These are phyloP conservation scores for Drosophila chauvacae DNA, from an alignment of 1,140 invertebrate species.

Conservation along the genomic window DNA sequence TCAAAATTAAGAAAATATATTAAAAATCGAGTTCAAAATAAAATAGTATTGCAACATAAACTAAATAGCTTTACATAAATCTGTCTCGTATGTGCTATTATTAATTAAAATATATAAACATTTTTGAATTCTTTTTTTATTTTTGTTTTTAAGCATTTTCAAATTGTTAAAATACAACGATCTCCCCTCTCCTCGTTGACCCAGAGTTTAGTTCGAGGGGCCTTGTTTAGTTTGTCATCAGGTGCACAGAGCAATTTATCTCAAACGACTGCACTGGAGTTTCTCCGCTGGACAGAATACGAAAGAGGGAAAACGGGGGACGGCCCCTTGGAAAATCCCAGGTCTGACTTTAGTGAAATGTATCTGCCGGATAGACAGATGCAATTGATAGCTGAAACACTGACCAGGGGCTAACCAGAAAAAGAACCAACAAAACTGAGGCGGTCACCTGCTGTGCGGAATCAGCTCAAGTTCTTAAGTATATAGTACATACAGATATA, in stretches of 20 bases:
- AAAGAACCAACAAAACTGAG: conserved; percentile 38
- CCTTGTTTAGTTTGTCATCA: conserved; percentile 72
- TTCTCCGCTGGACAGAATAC: conserved; percentile 32
- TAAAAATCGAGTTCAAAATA: not conserved
- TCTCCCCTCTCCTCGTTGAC: conserved; percentile 1
- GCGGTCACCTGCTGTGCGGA: conserved; percentile 69
- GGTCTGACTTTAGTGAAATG: conserved; percentile 72
- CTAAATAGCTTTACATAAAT: not conserved
- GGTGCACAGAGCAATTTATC: conserved; percentile 81
- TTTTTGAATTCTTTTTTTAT: not conserved
- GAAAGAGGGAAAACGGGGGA: conserved; percentile 8
- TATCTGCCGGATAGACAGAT: conserved; percentile 59
- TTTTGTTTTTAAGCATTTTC: not conserved
- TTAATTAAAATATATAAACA: not conserved
- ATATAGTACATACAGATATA: conserved; percentile 5
- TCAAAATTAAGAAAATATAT: not conserved
- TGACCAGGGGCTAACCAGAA: conserved; percentile 20
- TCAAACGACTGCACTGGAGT: conserved; percentile 67
- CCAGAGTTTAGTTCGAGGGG: conserved; percentile 37
- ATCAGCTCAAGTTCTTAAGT: conserved; percentile 63
- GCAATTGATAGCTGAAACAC: conserved; percentile 46
- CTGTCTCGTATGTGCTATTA: not conserved
- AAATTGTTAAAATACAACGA: too few species aligned
- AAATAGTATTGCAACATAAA: not conserved
- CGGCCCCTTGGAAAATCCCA: conserved; percentile 21